Evolutionary conservation across 2,113 vertebrate genomes (phyloP).

Genomic region (Halichoeres trimaculatus): DNA sequence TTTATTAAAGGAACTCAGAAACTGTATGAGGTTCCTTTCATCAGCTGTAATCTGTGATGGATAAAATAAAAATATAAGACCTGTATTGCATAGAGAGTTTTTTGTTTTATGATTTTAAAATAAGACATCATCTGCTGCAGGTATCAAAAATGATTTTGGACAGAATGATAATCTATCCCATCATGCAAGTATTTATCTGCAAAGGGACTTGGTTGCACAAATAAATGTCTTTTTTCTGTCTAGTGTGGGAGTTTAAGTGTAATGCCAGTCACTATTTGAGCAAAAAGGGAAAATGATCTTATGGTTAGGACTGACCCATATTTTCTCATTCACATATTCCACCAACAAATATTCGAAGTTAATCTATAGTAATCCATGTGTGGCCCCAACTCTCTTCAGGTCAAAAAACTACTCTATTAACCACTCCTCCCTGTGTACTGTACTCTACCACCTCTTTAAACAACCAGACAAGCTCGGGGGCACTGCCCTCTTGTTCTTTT

Average conservation of each 20-base stretch:
- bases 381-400: constrained; percentile 3
- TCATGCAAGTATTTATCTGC: not conserved
- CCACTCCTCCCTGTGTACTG: not conserved
- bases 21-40: not conserved
- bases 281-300: not conserved
- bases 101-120: constrained; percentile 1
- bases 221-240: not conserved
- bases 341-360: not conserved
- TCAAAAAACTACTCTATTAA: constrained; percentile 8
- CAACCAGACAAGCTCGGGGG: constrained; percentile 33
- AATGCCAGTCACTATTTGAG: not conserved
- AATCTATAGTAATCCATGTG: constrained; percentile 11
- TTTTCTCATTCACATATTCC: not conserved
- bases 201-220: not conserved
- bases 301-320: not conserved
- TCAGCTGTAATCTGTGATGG: not conserved
- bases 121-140: not conserved
- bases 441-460: constrained; percentile 33
- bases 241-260: not conserved
- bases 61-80: too few species aligned
- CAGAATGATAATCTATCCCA: not conserved
- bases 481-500: constrained; percentile 32
- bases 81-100: not conserved
- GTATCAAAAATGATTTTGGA: not conserved
- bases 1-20: constrained; percentile 7